These are phyloP conservation scores for Silurus meridionalis DNA, from an alignment of 2,113 vertebrate species.

Conservation along the genomic window DNA sequence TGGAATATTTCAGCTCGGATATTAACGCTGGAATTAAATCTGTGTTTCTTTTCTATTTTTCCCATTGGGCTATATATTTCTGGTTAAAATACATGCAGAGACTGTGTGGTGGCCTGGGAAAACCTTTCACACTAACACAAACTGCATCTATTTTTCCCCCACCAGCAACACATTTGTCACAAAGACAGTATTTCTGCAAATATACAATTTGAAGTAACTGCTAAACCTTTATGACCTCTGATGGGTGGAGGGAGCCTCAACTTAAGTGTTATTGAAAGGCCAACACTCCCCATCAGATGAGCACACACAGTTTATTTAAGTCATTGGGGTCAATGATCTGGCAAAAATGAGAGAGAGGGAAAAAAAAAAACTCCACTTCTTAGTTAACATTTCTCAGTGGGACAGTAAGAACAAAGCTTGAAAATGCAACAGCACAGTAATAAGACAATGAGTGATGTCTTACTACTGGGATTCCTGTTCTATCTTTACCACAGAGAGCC, in stretches of 20 bases:
- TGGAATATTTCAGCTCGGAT: neutral
- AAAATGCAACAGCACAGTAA: constrained; percentile 29
- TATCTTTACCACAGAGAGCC: constrained; percentile 65
- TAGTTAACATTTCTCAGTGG: constrained; percentile 39
- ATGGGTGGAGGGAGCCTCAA: no score
- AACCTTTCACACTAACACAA: neutral
- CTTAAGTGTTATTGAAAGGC: neutral
- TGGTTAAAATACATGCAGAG: neutral
- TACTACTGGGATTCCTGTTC: constrained; percentile 58
- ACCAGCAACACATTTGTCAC: neutral
- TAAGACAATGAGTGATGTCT: constrained; percentile 45
- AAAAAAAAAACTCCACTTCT: neutral
- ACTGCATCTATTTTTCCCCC: neutral
- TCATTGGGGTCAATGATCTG: neutral
- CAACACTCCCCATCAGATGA: neutral
- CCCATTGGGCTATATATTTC: neutral
- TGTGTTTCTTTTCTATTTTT: neutral
- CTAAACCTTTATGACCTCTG: neutral
- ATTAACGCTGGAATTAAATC: neutral
- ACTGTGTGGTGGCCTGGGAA: no score
- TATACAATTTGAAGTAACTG: neutral
- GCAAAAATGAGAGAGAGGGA: neutral
- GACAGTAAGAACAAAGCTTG: constrained; percentile 12
- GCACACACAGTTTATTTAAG: neutral
- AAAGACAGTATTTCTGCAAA: neutral